Conservation (phyloP, 1,140 invertebrate genomes). For the Periplaneta americana region DNA sequence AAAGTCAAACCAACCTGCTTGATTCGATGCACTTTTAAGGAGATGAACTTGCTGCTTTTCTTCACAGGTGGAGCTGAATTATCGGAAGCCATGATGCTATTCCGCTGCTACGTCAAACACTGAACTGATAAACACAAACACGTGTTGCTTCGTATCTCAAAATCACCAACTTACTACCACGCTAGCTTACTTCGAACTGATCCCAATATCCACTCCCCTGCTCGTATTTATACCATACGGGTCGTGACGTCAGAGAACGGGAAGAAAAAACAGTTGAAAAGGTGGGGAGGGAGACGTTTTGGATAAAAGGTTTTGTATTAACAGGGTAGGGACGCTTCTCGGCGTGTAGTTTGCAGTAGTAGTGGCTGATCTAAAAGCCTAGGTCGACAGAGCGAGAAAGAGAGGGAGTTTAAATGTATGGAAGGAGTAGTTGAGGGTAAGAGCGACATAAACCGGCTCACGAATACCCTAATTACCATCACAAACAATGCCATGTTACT, state of each 20-base stretch:
- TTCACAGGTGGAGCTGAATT: background rate
- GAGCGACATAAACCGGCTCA: background rate
- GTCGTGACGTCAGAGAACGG: background rate
- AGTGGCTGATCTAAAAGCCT: background rate
- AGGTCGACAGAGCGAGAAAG: background rate
- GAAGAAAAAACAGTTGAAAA: background rate
- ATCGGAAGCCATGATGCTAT: background rate
- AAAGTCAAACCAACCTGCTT: background rate
- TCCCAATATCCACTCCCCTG: background rate
- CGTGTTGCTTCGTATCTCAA: background rate
- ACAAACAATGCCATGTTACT: background rate
- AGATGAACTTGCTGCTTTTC: background rate
- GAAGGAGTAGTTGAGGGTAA: background rate
- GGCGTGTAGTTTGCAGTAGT: background rate
- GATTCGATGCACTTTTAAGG: background rate
- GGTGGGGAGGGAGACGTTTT: background rate
- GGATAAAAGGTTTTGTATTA: background rate
- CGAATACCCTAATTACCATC: background rate
- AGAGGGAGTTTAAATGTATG: background rate
- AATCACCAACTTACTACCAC: background rate
- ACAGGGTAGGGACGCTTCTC: background rate
- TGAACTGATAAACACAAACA: background rate
- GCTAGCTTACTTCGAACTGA: background rate
- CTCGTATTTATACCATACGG: background rate
- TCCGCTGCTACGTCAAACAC: background rate